A percentile compares a stretch with the other conserved stretches of the same genome.
These are phyloP conservation scores for Ophiothrix spiculata DNA, from an alignment of 35 echinoderm and acorn worm species.

Conservation along the genomic window DNA sequence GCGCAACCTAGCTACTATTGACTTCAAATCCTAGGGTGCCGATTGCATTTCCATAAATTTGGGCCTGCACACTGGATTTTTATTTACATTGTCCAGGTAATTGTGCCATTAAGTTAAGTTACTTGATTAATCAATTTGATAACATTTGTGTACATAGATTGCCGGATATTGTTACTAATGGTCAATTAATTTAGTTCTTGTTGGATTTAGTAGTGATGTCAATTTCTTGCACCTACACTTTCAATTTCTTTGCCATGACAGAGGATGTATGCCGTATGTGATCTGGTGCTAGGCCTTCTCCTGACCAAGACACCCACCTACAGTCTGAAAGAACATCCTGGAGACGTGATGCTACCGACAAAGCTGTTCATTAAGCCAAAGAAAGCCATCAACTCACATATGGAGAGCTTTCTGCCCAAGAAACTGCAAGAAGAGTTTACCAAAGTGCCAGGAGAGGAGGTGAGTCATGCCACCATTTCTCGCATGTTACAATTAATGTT, in stretches of 20 bases:
- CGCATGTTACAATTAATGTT: not conserved
- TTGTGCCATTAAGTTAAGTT: no score
- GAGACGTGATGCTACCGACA: conserved; percentile 60
- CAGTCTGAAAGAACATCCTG: conserved; percentile 75
- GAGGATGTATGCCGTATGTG: conserved; percentile 98
- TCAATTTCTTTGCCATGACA: conserved; percentile 2
- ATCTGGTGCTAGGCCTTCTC: conserved; percentile 69
- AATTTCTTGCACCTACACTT: no score
- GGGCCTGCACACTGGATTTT: no score
- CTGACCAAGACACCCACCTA: conserved; percentile 66
- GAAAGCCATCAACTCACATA: conserved; percentile 52
- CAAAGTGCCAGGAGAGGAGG: conserved; percentile 46
- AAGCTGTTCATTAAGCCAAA: conserved; percentile 69
- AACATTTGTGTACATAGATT: no score
- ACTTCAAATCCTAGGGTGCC: no score
- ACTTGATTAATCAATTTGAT: no score
- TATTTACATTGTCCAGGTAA: no score
- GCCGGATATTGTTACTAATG: no score
- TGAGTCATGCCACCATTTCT: not conserved
- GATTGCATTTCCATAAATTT: no score
- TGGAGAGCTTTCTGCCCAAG: conserved; percentile 83
- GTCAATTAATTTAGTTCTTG: no score
- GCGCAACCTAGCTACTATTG: no score
- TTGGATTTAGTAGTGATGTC: no score
- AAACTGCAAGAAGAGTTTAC: conserved; percentile 78